phyloP scores from a whole-genome alignment of 2,113 vertebrate genomes.

The Sylvia atricapilla region DNA sequence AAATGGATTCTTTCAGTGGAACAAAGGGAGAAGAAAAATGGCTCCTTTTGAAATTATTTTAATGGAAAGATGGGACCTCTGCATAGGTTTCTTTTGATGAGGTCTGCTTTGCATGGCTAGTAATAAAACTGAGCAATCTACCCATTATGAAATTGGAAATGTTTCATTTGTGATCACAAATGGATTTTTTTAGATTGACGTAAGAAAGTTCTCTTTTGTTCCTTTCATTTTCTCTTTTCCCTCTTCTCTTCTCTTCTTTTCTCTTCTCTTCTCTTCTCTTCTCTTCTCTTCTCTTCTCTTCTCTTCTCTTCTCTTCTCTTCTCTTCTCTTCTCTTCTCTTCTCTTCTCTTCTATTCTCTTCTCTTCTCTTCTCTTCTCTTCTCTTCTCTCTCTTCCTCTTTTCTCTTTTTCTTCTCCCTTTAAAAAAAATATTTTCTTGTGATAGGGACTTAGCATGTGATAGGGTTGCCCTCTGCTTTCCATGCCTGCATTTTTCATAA shows the following conservation, averaged over 20 bases:
- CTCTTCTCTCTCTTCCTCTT: background rate
- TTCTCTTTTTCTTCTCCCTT: too few relatives aligned
- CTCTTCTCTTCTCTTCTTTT: background rate
- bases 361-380: slow-evolving; percentile 21
- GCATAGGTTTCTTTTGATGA: slow-evolving; percentile 77
- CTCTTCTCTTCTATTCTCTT: background rate
- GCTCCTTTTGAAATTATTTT: slow-evolving; percentile 81
- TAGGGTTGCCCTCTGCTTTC: slow-evolving; percentile 82
- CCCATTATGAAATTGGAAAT: slow-evolving; percentile 80
- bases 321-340: slow-evolving; percentile 1
- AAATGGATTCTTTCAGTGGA: slow-evolving; percentile 90
- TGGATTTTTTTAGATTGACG: slow-evolving; percentile 79
- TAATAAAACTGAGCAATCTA: slow-evolving; percentile 78
- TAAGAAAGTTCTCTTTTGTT: slow-evolving; percentile 37
- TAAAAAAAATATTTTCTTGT: slow-evolving; percentile 42
- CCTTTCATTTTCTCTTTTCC: slow-evolving; percentile 37
- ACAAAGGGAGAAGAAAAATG: slow-evolving; percentile 32
- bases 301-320: too few relatives aligned
- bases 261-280: background rate
- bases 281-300: background rate
- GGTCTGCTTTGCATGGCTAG: slow-evolving; percentile 85
- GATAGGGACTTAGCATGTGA: slow-evolving; percentile 66
- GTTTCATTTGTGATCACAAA: slow-evolving; percentile 88
- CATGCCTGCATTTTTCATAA: slow-evolving; percentile 71
- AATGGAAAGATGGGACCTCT: slow-evolving; percentile 78